Conservation (phyloP, 2,113 vertebrate genomes). For the Melospiza georgiana region DNA sequence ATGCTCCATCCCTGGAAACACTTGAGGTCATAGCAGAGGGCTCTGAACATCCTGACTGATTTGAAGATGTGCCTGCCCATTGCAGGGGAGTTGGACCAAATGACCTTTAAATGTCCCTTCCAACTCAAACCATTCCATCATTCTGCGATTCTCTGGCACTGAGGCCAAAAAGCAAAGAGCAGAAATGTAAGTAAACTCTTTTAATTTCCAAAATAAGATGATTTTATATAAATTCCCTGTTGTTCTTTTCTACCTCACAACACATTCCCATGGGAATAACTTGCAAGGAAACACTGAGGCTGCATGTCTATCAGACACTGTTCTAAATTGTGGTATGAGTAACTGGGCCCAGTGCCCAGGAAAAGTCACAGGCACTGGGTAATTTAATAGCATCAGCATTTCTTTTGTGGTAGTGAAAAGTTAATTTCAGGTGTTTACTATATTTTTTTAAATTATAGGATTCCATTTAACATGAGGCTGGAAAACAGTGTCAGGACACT, state of each 20-base stretch:
- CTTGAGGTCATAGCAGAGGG: not conserved
- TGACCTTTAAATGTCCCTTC: not conserved
- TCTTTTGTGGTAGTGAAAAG: not conserved
- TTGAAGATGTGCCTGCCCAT: not conserved
- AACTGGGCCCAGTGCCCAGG: not conserved
- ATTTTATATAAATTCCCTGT: not conserved
- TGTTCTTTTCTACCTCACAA: not conserved
- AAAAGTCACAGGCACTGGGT: not conserved
- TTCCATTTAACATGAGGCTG: accelerated
- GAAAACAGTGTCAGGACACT: not conserved
- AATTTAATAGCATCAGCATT: not conserved
- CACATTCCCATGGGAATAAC: accelerated
- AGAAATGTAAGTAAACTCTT: not conserved
- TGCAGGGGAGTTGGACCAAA: too few species aligned
- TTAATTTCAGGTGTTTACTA: not conserved
- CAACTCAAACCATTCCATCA: not conserved
- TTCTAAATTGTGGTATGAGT: not conserved
- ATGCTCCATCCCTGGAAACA: not conserved
- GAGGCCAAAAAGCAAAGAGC: not conserved
- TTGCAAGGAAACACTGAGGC: not conserved
- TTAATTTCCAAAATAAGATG: not conserved
- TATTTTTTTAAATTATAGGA: not conserved
- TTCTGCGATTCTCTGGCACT: not conserved
- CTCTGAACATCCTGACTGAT: not conserved
- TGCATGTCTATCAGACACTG: not conserved